Conservation (phyloP, 2,888 invertebrate genomes). For the Scaptomyza tumidula region DNA sequence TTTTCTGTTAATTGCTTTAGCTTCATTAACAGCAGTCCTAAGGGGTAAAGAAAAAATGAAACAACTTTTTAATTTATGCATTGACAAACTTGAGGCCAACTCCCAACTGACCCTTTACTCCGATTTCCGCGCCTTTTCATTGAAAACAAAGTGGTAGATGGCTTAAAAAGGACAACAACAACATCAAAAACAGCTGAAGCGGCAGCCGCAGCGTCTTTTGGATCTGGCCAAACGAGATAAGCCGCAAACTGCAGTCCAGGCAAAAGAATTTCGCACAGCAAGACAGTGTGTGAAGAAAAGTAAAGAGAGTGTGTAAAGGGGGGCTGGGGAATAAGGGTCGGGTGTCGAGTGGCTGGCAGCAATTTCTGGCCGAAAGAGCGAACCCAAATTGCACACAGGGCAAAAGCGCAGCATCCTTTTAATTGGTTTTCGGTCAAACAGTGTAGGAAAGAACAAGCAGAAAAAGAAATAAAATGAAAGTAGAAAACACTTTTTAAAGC, state of each 20-base stretch:
- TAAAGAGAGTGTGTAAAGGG: neutral
- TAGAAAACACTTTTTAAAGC: slow-evolving; percentile 35
- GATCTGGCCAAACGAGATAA: slow-evolving; percentile 64
- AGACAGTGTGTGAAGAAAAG: neutral
- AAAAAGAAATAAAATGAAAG: neutral
- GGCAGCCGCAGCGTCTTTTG: slow-evolving; percentile 29
- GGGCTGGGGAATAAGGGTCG: neutral
- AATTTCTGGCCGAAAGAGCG: slow-evolving; percentile 31
- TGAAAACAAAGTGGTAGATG: slow-evolving; percentile 38
- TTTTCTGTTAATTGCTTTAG: slow-evolving; percentile 63
- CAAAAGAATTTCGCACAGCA: slow-evolving; percentile 39
- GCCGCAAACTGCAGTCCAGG: slow-evolving; percentile 62
- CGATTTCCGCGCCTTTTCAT: slow-evolving; percentile 6
- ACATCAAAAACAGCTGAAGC: slow-evolving; percentile 40
- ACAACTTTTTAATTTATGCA: slow-evolving; percentile 78
- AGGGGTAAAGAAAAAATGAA: slow-evolving; percentile 24
- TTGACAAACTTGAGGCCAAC: slow-evolving; percentile 67
- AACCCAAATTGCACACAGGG: slow-evolving; percentile 54
- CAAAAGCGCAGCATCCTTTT: slow-evolving; percentile 54
- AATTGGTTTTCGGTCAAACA: slow-evolving; percentile 65
- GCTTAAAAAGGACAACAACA: slow-evolving; percentile 19
- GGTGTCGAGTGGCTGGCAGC: slow-evolving; percentile 11
- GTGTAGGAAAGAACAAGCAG: slow-evolving; percentile 1
- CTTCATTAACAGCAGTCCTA: slow-evolving; percentile 65
- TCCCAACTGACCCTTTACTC: slow-evolving; percentile 3